These are phyloP conservation scores for Myotis brandtii DNA, from an alignment of 2,113 vertebrate genomes.

Conservation along the genomic window DNA sequence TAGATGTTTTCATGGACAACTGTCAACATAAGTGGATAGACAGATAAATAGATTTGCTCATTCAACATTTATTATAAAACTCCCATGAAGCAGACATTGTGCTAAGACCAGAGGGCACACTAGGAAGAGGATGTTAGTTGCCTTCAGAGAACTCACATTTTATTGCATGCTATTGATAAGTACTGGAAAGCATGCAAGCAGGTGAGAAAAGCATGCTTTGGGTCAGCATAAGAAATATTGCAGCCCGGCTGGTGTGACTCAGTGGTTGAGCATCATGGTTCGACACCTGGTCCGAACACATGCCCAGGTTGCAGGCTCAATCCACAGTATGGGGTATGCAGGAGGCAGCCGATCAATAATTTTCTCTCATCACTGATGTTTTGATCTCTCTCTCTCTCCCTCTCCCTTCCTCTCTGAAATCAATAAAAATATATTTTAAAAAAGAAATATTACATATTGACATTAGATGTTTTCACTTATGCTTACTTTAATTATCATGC, in stretches of 20 bases:
- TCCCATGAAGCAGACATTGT: not conserved
- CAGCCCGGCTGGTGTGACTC: no score
- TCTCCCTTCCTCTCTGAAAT: no score
- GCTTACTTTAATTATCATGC: not conserved
- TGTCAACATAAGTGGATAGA: not conserved
- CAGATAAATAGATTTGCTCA: not conserved
- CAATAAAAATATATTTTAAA: no score
- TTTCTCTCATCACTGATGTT: no score
- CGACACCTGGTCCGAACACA: no score
- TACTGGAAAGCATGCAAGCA: not conserved
- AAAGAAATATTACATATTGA: not conserved
- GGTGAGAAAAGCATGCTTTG: not conserved
- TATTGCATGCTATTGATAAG: not conserved
- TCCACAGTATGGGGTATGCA: no score
- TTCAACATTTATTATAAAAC: not conserved
- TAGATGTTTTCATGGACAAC: not conserved
- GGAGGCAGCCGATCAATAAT: no score
- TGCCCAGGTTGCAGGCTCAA: no score
- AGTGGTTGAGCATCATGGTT: no score
- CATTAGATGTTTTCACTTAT: not conserved
- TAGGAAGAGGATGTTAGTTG: not conserved
- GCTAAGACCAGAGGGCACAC: not conserved
- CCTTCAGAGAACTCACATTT: not conserved
- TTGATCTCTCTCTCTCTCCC: no score
- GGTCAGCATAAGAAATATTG: not conserved